These are phyloP conservation scores for Pogonus chalceus DNA, from an alignment of 1,140 invertebrate species.

Conservation along the genomic window DNA sequence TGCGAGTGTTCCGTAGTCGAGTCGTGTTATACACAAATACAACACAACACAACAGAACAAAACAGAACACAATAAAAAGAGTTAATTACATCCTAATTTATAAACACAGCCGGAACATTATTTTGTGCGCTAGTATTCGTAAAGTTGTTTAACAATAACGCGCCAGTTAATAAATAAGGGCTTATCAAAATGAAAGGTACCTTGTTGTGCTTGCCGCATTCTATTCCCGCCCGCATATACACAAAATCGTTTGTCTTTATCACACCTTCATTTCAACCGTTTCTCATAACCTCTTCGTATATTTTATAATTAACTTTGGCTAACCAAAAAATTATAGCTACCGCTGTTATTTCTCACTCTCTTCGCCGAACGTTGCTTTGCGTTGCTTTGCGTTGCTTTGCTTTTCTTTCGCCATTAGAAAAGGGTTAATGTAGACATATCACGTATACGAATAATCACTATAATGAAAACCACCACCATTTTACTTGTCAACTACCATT, in stretches of 20 bases:
- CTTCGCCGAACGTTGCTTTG: neutral
- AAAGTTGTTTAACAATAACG: neutral
- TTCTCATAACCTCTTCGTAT: neutral
- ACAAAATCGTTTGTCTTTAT: slow-evolving; percentile 1
- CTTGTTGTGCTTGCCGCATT: slow-evolving; percentile 4
- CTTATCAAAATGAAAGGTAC: slow-evolving; percentile 3
- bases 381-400: neutral
- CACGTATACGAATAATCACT: neutral
- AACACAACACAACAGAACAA: neutral
- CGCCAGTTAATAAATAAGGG: slow-evolving; percentile 2
- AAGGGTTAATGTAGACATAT: slow-evolving; percentile 4
- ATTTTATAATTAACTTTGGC: slow-evolving; percentile 3
- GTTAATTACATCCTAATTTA: slow-evolving; percentile 3
- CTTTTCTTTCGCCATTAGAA: neutral
- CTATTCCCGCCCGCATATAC: neutral
- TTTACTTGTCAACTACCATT: slow-evolving; percentile 3
- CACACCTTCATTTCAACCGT: slow-evolving; percentile 1
- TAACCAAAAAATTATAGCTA: neutral
- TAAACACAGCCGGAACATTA: neutral
- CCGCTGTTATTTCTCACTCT: neutral
- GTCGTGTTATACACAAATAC: neutral
- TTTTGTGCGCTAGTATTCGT: neutral
- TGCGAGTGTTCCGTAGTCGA: neutral
- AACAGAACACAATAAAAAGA: neutral
- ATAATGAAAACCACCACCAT: neutral